Evolutionary conservation across 92 coral and sea anemone species (phyloP), one percentile per base, ranked within the genome.

Genomic region (Umimayanthus kanabou): DNA sequence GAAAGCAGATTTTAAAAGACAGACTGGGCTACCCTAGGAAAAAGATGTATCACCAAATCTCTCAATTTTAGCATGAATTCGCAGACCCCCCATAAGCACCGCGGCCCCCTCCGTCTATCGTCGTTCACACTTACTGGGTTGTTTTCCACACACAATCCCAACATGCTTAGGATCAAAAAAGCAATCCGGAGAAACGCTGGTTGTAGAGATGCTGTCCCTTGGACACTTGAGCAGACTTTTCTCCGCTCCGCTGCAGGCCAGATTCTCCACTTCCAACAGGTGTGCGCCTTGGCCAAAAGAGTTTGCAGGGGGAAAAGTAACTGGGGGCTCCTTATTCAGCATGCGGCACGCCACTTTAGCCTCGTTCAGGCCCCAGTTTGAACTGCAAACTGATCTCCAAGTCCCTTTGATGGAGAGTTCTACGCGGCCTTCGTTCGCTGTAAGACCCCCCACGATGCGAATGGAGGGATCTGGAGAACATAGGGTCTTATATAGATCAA

Each of bases 71-170:
- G 37, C 37, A 33, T 33, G 37, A 33, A 33, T 33, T 33, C 37
- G 37, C 37, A 33, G 37, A 33, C 37, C 37, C 0, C 0, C 0
- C 37, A 33, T 33, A 33, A 0, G 37, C 2, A 33, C 37, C 37
- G n/a, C 6, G 28, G 26, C 73, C 76, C 9, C 13, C 39, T 5
- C 37, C 13, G 7, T 67, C 73, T 67, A 67, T 39, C 18, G 58
- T 15, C 20, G 18, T 11, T 11, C n/a, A 13, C 4, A 80, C 84
- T 55, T 53, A 80, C 84, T 50, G 10, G 71, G 84, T 16, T 30
- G 84, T 22, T 58, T 50, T 14, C 84, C 84, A 80, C 84, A 80
- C 26, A 80, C 84, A n/a, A 57, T 39, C 45, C 84, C 84, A 42
- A 57, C 84, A 30, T 80, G 67, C 43, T 80, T 50, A 9, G 84